Evolutionary conservation across 2,888 invertebrate genomes (phyloP).

Genomic region (Hirtodrosophila histrioides): DNA sequence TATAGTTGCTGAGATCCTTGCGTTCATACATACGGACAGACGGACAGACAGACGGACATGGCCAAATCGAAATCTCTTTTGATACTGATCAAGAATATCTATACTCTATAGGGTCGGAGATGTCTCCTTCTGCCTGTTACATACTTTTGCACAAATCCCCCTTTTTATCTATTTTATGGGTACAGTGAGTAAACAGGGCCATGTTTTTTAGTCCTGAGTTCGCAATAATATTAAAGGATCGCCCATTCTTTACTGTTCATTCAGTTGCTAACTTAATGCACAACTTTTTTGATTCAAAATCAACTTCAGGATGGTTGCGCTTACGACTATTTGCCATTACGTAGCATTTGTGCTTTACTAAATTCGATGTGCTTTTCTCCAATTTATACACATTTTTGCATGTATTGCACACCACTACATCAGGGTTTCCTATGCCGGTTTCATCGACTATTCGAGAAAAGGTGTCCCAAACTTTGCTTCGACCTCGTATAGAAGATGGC

Average conservation of each 20-base stretch:
- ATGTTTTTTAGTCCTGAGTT: slow-evolving; percentile 32
- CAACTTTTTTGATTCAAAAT: background rate
- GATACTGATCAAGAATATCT: too few species aligned
- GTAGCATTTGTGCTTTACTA: slow-evolving; percentile 15
- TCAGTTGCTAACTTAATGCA: slow-evolving; percentile 9
- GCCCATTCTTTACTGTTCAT: slow-evolving; percentile 11
- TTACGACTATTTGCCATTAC: background rate
- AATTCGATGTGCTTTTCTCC: slow-evolving; percentile 13
- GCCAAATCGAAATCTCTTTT: too few species aligned
- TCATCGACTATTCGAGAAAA: slow-evolving; percentile 11
- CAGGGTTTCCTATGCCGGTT: slow-evolving; percentile 2
- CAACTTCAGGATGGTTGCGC: slow-evolving; percentile 4
- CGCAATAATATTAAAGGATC: slow-evolving; percentile 23
- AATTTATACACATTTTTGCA: slow-evolving; percentile 12
- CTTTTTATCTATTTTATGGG: too few species aligned
- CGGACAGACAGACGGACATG: too few species aligned
- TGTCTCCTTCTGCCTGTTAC: too few species aligned
- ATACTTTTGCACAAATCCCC: too few species aligned
- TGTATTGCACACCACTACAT: slow-evolving; percentile 16
- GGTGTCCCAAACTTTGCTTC: slow-evolving; percentile 11
- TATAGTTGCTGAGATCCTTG: too few species aligned
- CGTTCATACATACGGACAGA: too few species aligned
- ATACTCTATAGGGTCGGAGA: too few species aligned
- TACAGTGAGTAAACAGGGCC: too few species aligned
- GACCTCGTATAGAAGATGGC: background rate